Evolutionary conservation across 2,113 vertebrate species (phyloP).

Genomic region (Mormyrus lacerda): DNA sequence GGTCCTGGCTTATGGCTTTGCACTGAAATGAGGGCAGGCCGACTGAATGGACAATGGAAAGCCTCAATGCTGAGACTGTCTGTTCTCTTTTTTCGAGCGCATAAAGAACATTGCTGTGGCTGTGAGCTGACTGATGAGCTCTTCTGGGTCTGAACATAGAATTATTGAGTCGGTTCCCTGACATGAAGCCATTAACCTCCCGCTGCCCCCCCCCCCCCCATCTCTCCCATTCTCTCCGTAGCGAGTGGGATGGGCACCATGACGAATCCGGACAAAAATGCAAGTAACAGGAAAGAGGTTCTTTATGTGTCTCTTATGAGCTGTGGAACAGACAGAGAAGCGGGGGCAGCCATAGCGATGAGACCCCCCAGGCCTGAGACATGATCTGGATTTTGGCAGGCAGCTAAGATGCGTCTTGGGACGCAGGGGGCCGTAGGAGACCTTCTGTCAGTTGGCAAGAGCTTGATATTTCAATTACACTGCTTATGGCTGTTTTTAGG

Average conservation of each 20-base stretch:
- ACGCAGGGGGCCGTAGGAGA: neutral
- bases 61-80: conserved; percentile 25
- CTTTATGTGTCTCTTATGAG: neutral
- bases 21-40: neutral
- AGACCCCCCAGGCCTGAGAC: neutral
- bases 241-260: neutral
- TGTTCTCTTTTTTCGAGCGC: conserved; percentile 22
- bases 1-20: neutral
- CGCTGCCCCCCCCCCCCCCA: too few species aligned
- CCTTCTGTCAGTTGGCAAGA: neutral
- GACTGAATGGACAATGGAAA: conserved; percentile 13
- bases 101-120: conserved; percentile 24
- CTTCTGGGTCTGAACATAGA: conserved; percentile 25
- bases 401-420: neutral
- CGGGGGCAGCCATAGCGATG: neutral
- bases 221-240: neutral
- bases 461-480: neutral
- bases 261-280: conserved; percentile 13
- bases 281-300: conserved; percentile 1
- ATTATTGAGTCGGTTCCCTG: conserved; percentile 25
- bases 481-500: neutral
- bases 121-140: conserved; percentile 30
- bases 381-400: neutral
- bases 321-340: neutral
- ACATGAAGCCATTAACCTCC: neutral